Evolutionary conservation across 2,113 vertebrate species (phyloP).

Genomic region (Antidorcas marsupialis): DNA sequence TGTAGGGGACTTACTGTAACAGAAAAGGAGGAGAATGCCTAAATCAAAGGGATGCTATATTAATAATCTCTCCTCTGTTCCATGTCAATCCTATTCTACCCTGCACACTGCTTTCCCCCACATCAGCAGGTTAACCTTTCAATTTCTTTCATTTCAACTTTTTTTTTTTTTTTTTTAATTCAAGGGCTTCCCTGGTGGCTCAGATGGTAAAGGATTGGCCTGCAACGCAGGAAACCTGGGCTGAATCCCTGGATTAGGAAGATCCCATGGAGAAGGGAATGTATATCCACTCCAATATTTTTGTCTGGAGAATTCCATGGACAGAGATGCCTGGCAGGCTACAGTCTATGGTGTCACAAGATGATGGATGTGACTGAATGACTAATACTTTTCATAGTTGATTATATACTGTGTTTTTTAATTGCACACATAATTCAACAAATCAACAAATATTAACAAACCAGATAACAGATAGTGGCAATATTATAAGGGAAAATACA

Average conservation of each 20-base stretch:
- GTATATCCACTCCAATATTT: not conserved
- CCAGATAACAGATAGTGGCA: not conserved
- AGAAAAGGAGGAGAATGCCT: not conserved
- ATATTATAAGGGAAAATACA: not conserved
- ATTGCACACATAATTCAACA: not conserved
- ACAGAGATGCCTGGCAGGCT: not conserved
- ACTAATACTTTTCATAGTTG: not conserved
- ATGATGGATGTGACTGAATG: not conserved
- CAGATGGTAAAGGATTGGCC: not conserved
- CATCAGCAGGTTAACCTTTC: not conserved
- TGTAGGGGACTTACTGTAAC: not conserved
- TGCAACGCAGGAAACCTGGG: not conserved
- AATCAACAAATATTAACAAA: not conserved
- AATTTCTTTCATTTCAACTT: not conserved
- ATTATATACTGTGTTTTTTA: not conserved
- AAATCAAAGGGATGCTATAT: too few species aligned
- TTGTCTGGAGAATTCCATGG: not conserved
- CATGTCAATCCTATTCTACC: not conserved
- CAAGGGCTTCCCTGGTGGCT: not conserved
- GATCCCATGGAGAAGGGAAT: not conserved
- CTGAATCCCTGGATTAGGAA: not conserved
- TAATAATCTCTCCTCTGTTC: not conserved
- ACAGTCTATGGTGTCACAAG: not conserved
- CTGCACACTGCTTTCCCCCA: not conserved
- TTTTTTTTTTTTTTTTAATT: not conserved